Percentiles rank a stretch among this genome's conserved stretches.
These are phyloP conservation scores for Betta splendens DNA, from an alignment of 2,797 vertebrate species.

Conservation along the genomic window DNA sequence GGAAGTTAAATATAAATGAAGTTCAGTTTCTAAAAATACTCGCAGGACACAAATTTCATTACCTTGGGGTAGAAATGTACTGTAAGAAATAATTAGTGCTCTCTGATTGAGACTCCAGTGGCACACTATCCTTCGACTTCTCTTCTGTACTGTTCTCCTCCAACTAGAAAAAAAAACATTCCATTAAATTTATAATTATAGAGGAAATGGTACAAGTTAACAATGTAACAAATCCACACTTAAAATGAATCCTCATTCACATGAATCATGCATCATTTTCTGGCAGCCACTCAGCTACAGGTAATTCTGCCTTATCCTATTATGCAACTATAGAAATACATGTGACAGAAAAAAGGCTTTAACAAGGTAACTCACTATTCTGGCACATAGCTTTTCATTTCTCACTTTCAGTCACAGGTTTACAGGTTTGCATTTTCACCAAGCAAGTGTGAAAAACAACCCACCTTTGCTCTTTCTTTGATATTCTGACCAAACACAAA, in stretches of 20 bases:
- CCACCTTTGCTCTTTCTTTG: constrained; percentile 96
- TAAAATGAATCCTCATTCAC: too few species aligned
- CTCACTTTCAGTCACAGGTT: not conserved
- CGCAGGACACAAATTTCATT: constrained; percentile 31
- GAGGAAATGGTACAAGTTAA: too few species aligned
- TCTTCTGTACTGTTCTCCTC: constrained; percentile 82
- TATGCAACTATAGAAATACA: not conserved
- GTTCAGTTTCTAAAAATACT: constrained; percentile 38
- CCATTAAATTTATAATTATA: not conserved
- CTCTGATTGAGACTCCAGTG: constrained; percentile 82
- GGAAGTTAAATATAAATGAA: constrained; percentile 18
- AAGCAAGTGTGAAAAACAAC: constrained; percentile 13
- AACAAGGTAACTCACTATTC: not conserved
- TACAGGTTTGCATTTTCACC: not conserved
- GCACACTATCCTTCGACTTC: constrained; percentile 80
- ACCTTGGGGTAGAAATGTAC: constrained; percentile 96
- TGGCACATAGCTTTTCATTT: not conserved
- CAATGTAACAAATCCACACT: too few species aligned
- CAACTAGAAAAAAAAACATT: constrained; percentile 66
- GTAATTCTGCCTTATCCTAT: not conserved
- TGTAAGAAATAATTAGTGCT: constrained; percentile 98
- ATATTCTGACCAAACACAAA: constrained; percentile 98
- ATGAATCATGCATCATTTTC: too few species aligned
- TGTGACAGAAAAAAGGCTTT: not conserved
- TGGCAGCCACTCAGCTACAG: too few species aligned